Percentiles rank a stretch among this genome's conserved stretches.
Evolutionary conservation across 2,888 invertebrate genomes (phyloP).

Genomic region (Augochlorella aurata): DNA sequence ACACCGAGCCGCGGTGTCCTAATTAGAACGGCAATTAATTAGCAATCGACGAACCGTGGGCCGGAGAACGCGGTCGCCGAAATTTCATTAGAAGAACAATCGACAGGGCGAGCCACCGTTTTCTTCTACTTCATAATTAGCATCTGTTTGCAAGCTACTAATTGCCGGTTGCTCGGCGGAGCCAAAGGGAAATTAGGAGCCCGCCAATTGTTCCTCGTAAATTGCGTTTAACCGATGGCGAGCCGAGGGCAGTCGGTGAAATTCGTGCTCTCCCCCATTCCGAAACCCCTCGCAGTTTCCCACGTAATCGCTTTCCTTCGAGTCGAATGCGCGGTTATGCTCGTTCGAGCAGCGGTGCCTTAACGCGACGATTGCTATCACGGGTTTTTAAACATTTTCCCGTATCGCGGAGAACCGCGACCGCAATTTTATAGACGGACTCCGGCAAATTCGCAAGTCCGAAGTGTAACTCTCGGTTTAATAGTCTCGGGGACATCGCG

Average conservation of each 20-base stretch:
- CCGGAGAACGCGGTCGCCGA: conserved; percentile 47
- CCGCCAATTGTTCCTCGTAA: conserved; percentile 17
- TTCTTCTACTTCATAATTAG: conserved; percentile 64
- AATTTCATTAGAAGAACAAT: conserved; percentile 69
- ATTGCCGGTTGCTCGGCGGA: conserved; percentile 37
- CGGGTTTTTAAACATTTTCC: background rate
- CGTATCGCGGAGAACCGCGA: too few species aligned
- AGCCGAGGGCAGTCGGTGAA: background rate
- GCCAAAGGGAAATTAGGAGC: conserved; percentile 9
- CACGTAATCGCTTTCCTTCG: background rate
- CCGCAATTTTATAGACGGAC: background rate
- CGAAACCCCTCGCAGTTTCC: background rate
- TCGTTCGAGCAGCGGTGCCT: background rate
- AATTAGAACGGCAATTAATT: conserved; percentile 69
- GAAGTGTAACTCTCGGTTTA: background rate
- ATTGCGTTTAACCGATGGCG: conserved; percentile 5
- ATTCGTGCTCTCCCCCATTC: background rate
- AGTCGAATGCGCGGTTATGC: background rate
- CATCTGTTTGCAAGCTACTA: conserved; percentile 49
- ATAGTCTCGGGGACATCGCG: background rate
- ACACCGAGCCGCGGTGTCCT: conserved; percentile 43
- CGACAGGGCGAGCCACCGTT: conserved; percentile 35
- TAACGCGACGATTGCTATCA: background rate
- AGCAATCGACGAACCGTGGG: conserved; percentile 60
- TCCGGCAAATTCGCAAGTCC: background rate